Conservation (phyloP, 2,113 vertebrate genomes). For the Oryzias celebensis region DNA sequence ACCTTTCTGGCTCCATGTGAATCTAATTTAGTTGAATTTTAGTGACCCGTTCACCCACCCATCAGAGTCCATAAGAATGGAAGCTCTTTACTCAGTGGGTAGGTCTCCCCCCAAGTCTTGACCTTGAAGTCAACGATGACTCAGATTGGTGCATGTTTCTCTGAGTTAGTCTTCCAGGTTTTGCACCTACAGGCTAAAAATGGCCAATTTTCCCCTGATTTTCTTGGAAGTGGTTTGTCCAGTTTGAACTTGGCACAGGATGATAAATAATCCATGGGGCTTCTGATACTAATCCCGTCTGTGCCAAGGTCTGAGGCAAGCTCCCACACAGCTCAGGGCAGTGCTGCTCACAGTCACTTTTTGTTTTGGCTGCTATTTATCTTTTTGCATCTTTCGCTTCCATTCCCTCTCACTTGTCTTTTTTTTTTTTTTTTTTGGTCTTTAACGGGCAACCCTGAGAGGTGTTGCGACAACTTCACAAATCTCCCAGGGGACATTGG, state of each 20-base stretch:
- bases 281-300: conserved; percentile 46
- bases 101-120: conserved; percentile 18
- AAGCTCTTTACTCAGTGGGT: conserved; percentile 38
- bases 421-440: conserved; percentile 2
- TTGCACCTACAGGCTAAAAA: conserved; percentile 52
- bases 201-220: conserved; percentile 46
- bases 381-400: conserved; percentile 16
- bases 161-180: conserved; percentile 38
- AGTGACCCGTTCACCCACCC: conserved; percentile 2
- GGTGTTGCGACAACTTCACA: conserved; percentile 51
- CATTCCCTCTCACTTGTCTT: conserved; percentile 1
- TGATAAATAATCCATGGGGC: conserved; percentile 60
- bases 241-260: conserved; percentile 59
- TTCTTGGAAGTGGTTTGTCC: conserved; percentile 58
- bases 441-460: conserved; percentile 23
- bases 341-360: conserved; percentile 15
- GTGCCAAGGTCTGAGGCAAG: conserved; percentile 48
- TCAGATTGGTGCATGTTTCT: conserved; percentile 51
- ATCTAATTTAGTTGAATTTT: conserved; percentile 5
- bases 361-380: conserved; percentile 25
- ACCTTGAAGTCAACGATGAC: conserved; percentile 62
- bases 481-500: conserved; percentile 24
- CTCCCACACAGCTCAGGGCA: conserved; percentile 42
- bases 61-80: conserved; percentile 31
- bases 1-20: conserved; percentile 3